Evolutionary conservation across 2,888 invertebrate species (phyloP), one percentile per base, ranked within the genome.

Genomic region (Oligia fasciuncula): DNA sequence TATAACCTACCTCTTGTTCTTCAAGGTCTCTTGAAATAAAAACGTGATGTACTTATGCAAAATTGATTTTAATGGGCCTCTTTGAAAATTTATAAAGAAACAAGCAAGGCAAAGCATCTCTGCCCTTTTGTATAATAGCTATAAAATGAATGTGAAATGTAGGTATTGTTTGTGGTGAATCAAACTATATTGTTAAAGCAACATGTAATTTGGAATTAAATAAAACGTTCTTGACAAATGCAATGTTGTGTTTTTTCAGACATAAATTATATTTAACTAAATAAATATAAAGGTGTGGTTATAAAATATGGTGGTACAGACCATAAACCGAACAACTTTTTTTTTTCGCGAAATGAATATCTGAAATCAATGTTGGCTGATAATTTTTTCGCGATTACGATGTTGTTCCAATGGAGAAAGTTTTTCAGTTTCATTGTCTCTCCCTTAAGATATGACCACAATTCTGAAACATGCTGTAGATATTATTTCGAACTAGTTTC

Each of bases 151-250:
- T 65, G 5, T 57, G 0, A 77, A 46, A 66, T 43, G 6, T n/a
- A 60, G 17, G n/a, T 65, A 65, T 40, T 23, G 23, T n/a, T 35
- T 77, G 14, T 13, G 54, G 19, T 51, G 29, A 75, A 75, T 72
- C 9, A 1, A 71, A 54, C 5, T 43, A 14, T 43, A 40, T 40
- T 17, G 40, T 29, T 35, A 60, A 73, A 35, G 23, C 11, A 35
- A 49, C 14, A 49, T 49, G 49, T 49, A 14, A 60, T 9, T 60
- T 75, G 9, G 3, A 51, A 62, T 68, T 57, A 17, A 76, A 17
- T 51, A 49, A 43, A 43, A 35, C 9, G 5, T 65, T 62, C 5
- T n/a, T 51, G 9, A 19, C 5, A 19, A 54, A 46, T 46, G 65
- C 9, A 0, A 14, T 17, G 46, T 72, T 5, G 9, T 65, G 4